phyloP scores from a whole-genome alignment of 1,140 invertebrate species.

The Pectinophora gossypiella region DNA sequence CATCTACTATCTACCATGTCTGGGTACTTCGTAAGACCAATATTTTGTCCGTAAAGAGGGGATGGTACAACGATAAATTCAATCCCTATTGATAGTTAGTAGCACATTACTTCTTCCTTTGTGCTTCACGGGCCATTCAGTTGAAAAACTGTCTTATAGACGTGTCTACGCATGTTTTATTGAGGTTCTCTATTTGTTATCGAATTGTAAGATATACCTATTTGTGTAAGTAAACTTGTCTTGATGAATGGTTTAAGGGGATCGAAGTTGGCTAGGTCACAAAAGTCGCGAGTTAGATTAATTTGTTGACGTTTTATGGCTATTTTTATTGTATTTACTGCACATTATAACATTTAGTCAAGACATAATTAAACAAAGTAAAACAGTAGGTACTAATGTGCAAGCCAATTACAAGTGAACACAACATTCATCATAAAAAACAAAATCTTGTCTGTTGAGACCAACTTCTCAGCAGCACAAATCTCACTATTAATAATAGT shows the following conservation, averaged over 20 bases:
- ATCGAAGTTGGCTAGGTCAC: not conserved
- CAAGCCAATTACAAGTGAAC: too few species aligned
- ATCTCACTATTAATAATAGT: too few species aligned
- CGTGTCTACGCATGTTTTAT: constrained; percentile 22
- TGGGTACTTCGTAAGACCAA: constrained; percentile 65
- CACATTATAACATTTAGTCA: too few species aligned
- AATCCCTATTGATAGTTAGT: constrained; percentile 62
- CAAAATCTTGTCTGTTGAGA: too few species aligned
- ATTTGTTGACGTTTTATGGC: too few species aligned
- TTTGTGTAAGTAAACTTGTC: not conserved
- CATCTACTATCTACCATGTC: constrained; percentile 54
- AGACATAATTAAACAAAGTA: too few species aligned
- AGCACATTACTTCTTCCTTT: constrained; percentile 64
- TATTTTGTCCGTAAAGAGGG: constrained; percentile 62
- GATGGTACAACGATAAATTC: constrained; percentile 55
- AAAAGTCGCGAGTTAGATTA: too few species aligned
- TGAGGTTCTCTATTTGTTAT: constrained; percentile 4
- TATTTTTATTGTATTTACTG: too few species aligned
- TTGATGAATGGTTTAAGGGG: not conserved
- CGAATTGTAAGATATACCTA: not conserved
- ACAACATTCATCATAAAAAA: too few species aligned
- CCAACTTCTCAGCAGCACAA: too few species aligned
- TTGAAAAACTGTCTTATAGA: constrained; percentile 54
- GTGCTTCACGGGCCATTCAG: constrained; percentile 46
- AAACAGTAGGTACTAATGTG: too few species aligned